Percentiles rank a stretch among this genome's conserved stretches.
Conservation (phyloP, 2,888 invertebrate species). For the Adineta ricciae region DNA sequence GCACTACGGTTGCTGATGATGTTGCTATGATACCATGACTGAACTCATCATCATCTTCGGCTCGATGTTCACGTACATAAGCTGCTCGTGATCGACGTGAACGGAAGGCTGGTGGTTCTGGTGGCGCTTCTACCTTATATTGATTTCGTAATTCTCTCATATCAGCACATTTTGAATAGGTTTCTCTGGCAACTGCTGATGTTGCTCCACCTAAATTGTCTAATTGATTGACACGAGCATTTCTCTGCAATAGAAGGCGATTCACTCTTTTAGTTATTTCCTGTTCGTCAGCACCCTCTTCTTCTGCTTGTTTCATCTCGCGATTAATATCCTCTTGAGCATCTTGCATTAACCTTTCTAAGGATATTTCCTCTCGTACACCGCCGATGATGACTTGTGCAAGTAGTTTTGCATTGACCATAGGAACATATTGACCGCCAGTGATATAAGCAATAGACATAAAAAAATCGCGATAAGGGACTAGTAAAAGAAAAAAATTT, state of each 20-base stretch:
- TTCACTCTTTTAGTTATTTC: background rate
- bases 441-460: constrained; percentile 41
- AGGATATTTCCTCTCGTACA: constrained; percentile 43
- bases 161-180: background rate
- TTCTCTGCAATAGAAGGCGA: constrained; percentile 13
- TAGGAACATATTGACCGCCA: constrained; percentile 44
- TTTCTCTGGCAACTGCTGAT: background rate
- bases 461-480: constrained; percentile 42
- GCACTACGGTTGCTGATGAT: background rate
- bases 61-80: background rate
- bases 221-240: constrained; percentile 20
- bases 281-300: background rate
- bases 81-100: background rate
- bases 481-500: constrained; percentile 37
- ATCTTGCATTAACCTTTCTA: constrained; percentile 41
- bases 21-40: too few species aligned
- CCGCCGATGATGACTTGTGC: constrained; percentile 42
- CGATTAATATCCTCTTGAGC: constrained; percentile 38
- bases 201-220: background rate
- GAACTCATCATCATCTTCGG: rapidly evolving
- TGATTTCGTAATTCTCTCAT: background rate
- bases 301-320: constrained; percentile 33
- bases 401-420: constrained; percentile 39
- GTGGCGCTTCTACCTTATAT: background rate
- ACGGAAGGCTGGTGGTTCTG: background rate